Evolutionary conservation across 2,113 vertebrate genomes (phyloP), one percentile per base, ranked within the genome.

Genomic region (Mustelus asterias): DNA sequence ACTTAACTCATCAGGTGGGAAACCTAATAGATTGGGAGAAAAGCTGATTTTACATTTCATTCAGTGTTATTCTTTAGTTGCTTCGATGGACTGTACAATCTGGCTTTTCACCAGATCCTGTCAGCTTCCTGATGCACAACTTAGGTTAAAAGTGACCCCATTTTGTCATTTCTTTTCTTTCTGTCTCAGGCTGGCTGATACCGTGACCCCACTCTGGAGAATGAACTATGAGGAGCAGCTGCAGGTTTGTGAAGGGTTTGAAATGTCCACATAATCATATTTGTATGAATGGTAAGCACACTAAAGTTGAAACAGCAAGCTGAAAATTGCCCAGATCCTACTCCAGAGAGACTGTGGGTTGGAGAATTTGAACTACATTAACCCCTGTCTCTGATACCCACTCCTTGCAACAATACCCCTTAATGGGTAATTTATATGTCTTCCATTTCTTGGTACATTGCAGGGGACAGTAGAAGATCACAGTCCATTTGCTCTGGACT

Each of bases 191-290:
- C 85, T 99, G 95, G 97, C 97, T 0, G 97, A 98, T 18, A 97
- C 44, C 3, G 98, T 97, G 67, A 98, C 97, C 0, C 98, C 98
- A 16, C 96, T 99, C n/a, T 99, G 98, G 98, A 98, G 98, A 96
- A 96, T 98, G 67, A 97, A 96, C 93, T 99, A 98, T 96, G 97
- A 98, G 22, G 97, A 98, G 48, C 98, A 99, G 96, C 97, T 99
- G 44, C 97, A 97, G 97, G 97, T 98, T 96, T 16, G 26, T 58
- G 86, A 89, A 58, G 9, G 20, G 44, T 9, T 16, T 83, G 80
- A 41, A 44, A 44, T 7, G 16, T 83, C 37, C 37, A 83, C 18
- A 8, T 22, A 20, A 83, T 83, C 86, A 54, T 3, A 60, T 89
- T 58, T 1, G 7, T 89, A 13, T 58, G 86, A 89, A 13, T 10